These are phyloP conservation scores for Chrysogorgia sp. DNA, from an alignment of 92 coral and sea anemone species.

Conservation along the genomic window DNA sequence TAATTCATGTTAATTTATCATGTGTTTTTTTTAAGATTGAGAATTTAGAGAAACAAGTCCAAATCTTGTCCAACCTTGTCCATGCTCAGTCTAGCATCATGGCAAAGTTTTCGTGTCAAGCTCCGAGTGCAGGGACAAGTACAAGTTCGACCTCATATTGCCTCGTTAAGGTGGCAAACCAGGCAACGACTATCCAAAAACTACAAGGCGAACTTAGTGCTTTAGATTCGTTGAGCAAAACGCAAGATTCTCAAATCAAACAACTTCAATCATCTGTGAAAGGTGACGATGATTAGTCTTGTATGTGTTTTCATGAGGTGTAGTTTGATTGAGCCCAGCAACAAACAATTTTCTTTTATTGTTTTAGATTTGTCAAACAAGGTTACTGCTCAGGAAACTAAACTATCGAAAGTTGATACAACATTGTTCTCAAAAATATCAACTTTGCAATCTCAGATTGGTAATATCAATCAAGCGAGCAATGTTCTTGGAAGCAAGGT, in stretches of 20 bases:
- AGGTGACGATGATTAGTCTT: constrained; percentile 2
- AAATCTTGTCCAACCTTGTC: constrained; percentile 23
- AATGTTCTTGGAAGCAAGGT: constrained; percentile 7
- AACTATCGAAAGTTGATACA: constrained; percentile 6
- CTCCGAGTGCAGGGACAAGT: not conserved
- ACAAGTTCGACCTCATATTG: constrained; percentile 13
- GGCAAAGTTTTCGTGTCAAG: constrained; percentile 23
- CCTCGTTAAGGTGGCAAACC: constrained; percentile 22
- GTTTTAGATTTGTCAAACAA: constrained; percentile 9
- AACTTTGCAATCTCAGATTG: not conserved
- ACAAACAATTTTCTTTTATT: not conserved
- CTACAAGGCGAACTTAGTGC: constrained; percentile 6
- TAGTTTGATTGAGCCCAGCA: not conserved
- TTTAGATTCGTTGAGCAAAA: not conserved
- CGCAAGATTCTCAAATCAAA: not conserved
- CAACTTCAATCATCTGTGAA: constrained; percentile 12
- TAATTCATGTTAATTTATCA: not conserved
- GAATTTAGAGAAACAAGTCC: constrained; percentile 19
- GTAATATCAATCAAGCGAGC: not conserved
- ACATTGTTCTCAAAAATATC: constrained; percentile 16
- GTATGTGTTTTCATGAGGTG: not conserved
- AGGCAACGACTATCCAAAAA: constrained; percentile 14
- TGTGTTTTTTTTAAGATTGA: not conserved
- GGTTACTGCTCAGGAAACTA: not conserved
- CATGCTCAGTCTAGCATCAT: constrained; percentile 26